Base-by-base conservation (phyloP, 2,113 vertebrate species). In the Etia nguti region DNA sequence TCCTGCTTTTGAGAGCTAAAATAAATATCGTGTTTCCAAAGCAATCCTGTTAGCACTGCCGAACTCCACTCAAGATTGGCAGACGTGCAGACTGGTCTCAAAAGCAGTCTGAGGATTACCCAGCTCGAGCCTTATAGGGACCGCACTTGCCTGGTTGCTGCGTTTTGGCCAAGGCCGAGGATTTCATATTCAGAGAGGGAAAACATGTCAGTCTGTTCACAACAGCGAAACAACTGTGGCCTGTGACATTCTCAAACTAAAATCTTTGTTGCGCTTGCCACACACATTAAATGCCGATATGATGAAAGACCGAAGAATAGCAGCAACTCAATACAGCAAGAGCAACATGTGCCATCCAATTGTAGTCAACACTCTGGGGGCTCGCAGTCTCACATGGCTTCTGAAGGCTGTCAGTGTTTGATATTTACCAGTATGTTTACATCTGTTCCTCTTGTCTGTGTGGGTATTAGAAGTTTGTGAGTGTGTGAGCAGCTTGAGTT, bases 1-100 rank as follows among this genome's bases (percentile, higher is more conserved):
- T 92, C 90, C 93, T 86, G 92, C 84, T 94, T 95, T 87, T 79
- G 11, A 86, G 86, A 87, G 84, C 85, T 83, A 84, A 94, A 94
- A 96, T 96, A 90, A 94, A 94, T 95, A 94, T 91, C 75, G 83
- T 93, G 91, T 94, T 94, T 93, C 90, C 91, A 52, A 84, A 79
- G 84, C 92, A 93, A 95, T 95, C 95, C 92, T 92, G 93, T 95
- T 93, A 93, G 90, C 75, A 41, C 79, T 48, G 80, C 90, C 90
- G 95, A 95, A 96, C 96, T 94, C 89, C n/a, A 80, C 90, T 94
- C 93, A 92, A 38, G 92, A 92, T 83, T 91, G 91, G 89, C 86
- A 93, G 93, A 91, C 68, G 85, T 88, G 82, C 90, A 92, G 85
- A 87, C 83, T 26, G 88, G 88, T 88, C 91, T 92, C 92, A 87